Conservation (phyloP, 1,140 invertebrate genomes). For the Procambarus virginalis region DNA sequence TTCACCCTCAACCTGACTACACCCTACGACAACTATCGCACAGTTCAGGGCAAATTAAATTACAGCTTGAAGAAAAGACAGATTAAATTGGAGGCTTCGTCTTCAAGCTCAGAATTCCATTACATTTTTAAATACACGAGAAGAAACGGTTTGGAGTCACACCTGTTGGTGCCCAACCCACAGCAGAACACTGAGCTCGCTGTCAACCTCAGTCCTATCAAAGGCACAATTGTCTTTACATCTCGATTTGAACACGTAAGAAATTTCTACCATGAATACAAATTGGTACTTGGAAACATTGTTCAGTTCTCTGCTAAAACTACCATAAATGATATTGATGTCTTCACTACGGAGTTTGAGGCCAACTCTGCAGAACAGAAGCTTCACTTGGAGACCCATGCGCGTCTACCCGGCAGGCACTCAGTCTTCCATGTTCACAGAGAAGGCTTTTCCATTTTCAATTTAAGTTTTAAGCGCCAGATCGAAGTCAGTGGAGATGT, state of each 20-base stretch:
- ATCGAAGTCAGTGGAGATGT: not conserved
- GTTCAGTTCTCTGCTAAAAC: not conserved
- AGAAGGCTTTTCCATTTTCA: constrained; percentile 33
- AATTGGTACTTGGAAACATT: not conserved
- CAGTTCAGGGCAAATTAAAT: not conserved
- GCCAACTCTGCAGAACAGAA: not conserved
- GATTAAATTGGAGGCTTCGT: constrained; percentile 25
- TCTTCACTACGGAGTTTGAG: constrained; percentile 55
- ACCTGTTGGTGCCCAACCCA: constrained; percentile 55
- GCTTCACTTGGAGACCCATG: constrained; percentile 40
- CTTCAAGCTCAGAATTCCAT: constrained; percentile 37
- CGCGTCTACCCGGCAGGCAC: constrained; percentile 22
- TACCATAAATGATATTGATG: constrained; percentile 37
- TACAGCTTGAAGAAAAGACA: constrained; percentile 11
- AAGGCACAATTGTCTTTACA: constrained; percentile 35
- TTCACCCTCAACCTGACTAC: constrained; percentile 20
- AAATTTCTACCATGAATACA: constrained; percentile 29
- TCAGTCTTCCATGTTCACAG: constrained; percentile 50
- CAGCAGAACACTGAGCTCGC: constrained; percentile 30
- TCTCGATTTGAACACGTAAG: constrained; percentile 37
- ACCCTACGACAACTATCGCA: constrained; percentile 34
- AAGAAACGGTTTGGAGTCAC: not conserved
- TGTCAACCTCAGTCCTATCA: not conserved
- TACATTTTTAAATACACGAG: constrained; percentile 13
- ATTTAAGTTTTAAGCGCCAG: constrained; percentile 36